Evolutionary conservation across 2,888 invertebrate species (phyloP).

Genomic region (Metacarcinus magister): DNA sequence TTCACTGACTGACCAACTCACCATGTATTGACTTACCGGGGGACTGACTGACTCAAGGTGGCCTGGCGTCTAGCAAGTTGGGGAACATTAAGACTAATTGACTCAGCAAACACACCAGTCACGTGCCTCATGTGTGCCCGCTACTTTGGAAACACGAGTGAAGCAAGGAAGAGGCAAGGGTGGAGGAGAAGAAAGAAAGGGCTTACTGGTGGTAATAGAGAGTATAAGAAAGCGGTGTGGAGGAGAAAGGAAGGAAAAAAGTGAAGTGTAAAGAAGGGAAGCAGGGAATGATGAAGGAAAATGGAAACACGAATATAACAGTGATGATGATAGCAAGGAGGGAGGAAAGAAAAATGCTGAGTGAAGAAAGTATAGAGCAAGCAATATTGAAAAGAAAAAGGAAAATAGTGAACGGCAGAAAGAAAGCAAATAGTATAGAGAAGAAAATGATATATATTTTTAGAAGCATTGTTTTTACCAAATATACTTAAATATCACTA

Average conservation of each 20-base stretch:
- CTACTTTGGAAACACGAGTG: background rate
- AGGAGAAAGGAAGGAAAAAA: background rate
- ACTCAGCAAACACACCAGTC: background rate
- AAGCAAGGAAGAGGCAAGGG: background rate
- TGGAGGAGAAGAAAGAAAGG: background rate
- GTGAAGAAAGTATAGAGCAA: background rate
- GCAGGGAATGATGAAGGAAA: background rate
- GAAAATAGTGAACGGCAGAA: background rate
- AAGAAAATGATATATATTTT: background rate
- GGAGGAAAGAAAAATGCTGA: background rate
- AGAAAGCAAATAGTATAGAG: background rate
- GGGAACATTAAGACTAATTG: background rate
- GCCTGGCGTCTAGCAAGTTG: background rate
- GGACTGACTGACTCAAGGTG: background rate
- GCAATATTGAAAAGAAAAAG: background rate
- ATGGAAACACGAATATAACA: too few species aligned
- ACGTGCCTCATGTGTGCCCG: background rate
- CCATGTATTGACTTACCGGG: background rate
- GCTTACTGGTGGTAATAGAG: background rate
- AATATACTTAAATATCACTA: background rate
- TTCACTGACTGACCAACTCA: background rate
- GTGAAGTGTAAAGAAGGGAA: background rate
- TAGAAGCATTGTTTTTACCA: background rate
- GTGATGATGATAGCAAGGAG: background rate
- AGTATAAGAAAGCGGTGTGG: background rate